A percentile compares a stretch with the other conserved stretches of the same genome.
Evolutionary conservation across 1,140 invertebrate species (phyloP).

Genomic region (Trichoplusia ni): DNA sequence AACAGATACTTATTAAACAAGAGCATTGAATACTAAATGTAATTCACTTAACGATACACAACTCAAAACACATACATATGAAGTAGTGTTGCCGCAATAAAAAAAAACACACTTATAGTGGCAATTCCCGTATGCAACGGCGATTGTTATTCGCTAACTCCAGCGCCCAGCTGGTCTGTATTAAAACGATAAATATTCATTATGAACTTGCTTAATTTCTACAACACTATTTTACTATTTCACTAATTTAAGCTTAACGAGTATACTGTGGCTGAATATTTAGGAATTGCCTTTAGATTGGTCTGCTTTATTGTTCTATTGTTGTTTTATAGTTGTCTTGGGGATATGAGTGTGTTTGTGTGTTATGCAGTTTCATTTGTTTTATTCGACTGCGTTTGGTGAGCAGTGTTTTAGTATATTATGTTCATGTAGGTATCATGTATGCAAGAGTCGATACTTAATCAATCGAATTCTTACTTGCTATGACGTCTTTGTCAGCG

Average conservation of each 20-base stretch:
- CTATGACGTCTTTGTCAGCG: too few species aligned
- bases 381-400: too few species aligned
- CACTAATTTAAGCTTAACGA: conserved; percentile 65
- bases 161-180: conserved; percentile 64
- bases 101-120: conserved; percentile 49
- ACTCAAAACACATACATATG: neutral
- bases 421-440: too few species aligned
- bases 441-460: too few species aligned
- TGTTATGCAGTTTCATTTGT: too few species aligned
- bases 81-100: conserved; percentile 34
- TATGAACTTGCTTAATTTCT: conserved; percentile 77
- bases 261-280: conserved; percentile 33
- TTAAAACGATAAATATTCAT: conserved; percentile 80
- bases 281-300: conserved; percentile 15
- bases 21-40: too few species aligned
- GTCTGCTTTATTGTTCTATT: neutral
- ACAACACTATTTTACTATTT: conserved; percentile 72
- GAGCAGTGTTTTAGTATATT: too few species aligned
- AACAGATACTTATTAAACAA: too few species aligned
- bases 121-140: conserved; percentile 62
- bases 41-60: conserved; percentile 1
- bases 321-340: conserved; percentile 8
- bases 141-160: conserved; percentile 31
- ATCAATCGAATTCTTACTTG: too few species aligned
- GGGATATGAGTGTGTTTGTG: too few species aligned